phyloP scores from a whole-genome alignment of 2,113 vertebrate species.

The Empidonax traillii region DNA sequence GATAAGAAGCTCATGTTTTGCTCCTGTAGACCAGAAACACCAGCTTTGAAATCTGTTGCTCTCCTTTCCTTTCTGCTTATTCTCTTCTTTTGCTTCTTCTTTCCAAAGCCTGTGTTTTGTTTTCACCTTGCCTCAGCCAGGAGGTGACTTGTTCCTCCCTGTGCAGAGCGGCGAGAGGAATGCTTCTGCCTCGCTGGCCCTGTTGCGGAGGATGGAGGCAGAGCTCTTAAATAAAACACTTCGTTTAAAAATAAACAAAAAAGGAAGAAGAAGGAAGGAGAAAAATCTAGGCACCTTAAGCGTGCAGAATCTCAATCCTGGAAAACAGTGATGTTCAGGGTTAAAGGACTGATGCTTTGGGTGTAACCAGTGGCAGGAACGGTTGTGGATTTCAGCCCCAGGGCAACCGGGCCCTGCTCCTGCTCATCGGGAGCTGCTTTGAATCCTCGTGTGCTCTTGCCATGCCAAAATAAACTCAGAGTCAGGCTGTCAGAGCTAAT shows the following conservation, averaged over 20 bases:
- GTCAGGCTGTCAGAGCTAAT: not conserved
- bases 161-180: fast-evolving
- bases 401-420: not conserved
- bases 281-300: too few relatives aligned
- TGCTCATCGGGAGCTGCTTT: not conserved
- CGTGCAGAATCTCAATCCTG: fast-evolving
- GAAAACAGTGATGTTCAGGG: too few relatives aligned
- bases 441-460: not conserved
- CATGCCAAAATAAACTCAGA: not conserved
- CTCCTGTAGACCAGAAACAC: not conserved
- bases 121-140: not conserved
- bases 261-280: not conserved
- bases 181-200: fast-evolving
- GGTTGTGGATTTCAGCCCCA: not conserved
- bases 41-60: not conserved
- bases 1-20: fast-evolving
- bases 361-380: not conserved
- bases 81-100: not conserved
- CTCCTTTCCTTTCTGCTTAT: not conserved
- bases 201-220: fast-evolving
- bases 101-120: not conserved
- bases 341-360: not conserved
- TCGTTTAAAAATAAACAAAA: not conserved
- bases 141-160: not conserved
- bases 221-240: not conserved